Percentiles rank a stretch among this genome's conserved stretches.
Evolutionary conservation across 2,797 vertebrate species (phyloP).

Genomic region (Notolabrus celidotus): DNA sequence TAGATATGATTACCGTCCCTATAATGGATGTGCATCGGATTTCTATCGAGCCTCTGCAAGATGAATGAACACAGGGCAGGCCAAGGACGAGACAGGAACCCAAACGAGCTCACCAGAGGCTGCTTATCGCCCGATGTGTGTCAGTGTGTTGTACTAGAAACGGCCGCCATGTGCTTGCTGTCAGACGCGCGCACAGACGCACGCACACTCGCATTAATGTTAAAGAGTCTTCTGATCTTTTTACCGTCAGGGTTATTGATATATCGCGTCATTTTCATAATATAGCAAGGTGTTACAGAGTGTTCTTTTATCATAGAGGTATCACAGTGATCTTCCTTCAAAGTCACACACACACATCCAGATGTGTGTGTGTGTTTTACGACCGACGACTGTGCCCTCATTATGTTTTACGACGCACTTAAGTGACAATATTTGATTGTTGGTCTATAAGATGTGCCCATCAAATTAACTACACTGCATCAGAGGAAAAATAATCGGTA

Average conservation of each 20-base stretch:
- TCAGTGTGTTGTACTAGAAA: conserved; percentile 77
- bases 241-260: background rate
- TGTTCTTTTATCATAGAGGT: no score
- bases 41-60: conserved; percentile 65
- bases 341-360: conserved; percentile 16
- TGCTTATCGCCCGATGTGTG: conserved; percentile 71
- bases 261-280: background rate
- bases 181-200: conserved; percentile 58
- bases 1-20: conserved; percentile 72
- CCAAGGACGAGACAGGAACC: conserved; percentile 48
- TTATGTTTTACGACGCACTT: conserved; percentile 58
- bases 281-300: no score
- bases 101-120: conserved; percentile 27
- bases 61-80: conserved; percentile 67
- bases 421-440: conserved; percentile 37
- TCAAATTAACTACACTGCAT: conserved; percentile 20
- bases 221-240: background rate
- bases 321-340: no score
- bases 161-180: conserved; percentile 79
- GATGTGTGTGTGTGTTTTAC: conserved; percentile 43
- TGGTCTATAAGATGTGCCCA: conserved; percentile 3
- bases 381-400: conserved; percentile 47
- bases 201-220: conserved; percentile 14
- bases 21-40: conserved; percentile 76
- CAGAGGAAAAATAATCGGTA: background rate